Evolutionary conservation across 2,797 vertebrate species (phyloP).

Genomic region (Glyptemys insculpta): DNA sequence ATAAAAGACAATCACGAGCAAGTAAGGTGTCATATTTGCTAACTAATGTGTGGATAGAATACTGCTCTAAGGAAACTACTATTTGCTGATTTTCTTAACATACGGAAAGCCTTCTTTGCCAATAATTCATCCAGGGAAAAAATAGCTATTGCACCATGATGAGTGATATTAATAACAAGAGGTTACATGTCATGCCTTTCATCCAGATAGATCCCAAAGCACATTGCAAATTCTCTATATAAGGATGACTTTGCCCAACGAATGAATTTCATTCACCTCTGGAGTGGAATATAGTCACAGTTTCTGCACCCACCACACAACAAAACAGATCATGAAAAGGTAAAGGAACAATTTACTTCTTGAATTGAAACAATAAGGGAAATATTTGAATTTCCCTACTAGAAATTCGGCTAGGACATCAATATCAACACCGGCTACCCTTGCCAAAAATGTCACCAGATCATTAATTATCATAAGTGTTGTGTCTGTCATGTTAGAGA

Average conservation of each 20-base stretch:
- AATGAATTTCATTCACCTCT: constrained; percentile 29
- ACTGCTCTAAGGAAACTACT: constrained; percentile 71
- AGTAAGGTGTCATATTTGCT: constrained; percentile 74
- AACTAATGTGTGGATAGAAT: constrained; percentile 74
- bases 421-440: background rate
- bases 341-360: background rate
- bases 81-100: constrained; percentile 73
- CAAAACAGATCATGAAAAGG: background rate
- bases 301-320: background rate
- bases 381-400: background rate
- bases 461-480: background rate
- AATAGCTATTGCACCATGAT: constrained; percentile 69
- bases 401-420: background rate
- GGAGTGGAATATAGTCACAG: background rate
- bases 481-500: background rate
- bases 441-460: background rate
- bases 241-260: constrained; percentile 43
- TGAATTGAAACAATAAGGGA: background rate
- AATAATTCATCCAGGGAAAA: constrained; percentile 65
- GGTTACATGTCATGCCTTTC: constrained; percentile 43
- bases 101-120: constrained; percentile 54
- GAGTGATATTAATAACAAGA: constrained; percentile 71
- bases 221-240: constrained; percentile 28
- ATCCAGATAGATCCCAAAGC: constrained; percentile 53
- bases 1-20: constrained; percentile 68